Base-by-base conservation (phyloP, 2,113 vertebrate species). In the Myotis davidii region DNA sequence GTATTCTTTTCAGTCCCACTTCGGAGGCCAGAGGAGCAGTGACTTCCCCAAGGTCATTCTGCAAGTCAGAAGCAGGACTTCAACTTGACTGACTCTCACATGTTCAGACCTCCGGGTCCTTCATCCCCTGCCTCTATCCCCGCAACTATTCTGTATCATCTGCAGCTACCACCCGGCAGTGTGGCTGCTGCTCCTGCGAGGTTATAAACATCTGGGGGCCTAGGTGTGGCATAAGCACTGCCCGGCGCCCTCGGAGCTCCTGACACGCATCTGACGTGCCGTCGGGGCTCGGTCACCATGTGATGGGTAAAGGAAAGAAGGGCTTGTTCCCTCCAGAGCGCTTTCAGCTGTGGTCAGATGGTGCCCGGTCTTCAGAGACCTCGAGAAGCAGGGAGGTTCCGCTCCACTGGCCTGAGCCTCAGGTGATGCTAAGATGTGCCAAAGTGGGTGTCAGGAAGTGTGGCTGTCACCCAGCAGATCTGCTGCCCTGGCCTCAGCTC, bases 101-200 rank as follows among this genome's bases (percentile, higher is more conserved):
- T 34, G 59, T 48, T 65, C 52, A 10, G 1, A 64, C 18, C 84
- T 50, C 52, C 2, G 3, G 18, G 48, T 21, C 61, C 59, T 59
- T 12, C 50, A 50, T 14, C 56, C 83, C 21, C 50, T 6, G 14
- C 42, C 54, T 25, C 4, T 1, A 4, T 25, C 23, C 59, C 59
- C 59, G 32, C 52, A 39, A 34, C 39, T 8, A 11, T 56, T 59
- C 74, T 6, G 2, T 27, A 9, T 29, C 12, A 48, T n/a, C 3
- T 7, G 0, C 9, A 48, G 21, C 48, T 48, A 1, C 2, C 37
- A 45, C 3, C 42, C 25, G 5, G 16, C 7, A 12, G 20, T 1
- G 7, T 8, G 74, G 79, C 67, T 52, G 14, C 86, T 6, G 21
- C 32, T 45, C 61, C 70, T 50, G 39, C 48, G 6, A 48, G 25